Base-by-base conservation (phyloP, 2,888 invertebrate species). In the Andrena bucephala region DNA sequence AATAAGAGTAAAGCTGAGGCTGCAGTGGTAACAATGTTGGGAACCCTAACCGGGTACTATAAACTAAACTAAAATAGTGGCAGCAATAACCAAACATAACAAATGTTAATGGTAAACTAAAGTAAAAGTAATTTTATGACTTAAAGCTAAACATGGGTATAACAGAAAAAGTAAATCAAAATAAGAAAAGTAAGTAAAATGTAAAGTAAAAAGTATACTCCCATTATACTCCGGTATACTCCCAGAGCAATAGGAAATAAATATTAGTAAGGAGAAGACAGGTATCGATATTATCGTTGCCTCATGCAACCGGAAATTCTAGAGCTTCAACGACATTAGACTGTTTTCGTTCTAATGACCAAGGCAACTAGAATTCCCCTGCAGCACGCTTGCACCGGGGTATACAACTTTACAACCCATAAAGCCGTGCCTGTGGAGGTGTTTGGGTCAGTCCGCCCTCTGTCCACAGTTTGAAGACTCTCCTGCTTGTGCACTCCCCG, bases 381-480 rank as follows among this genome's bases (percentile, higher is more conserved):
- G 76, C 77, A 52, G 74, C 77, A 77, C 80, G 73, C 65, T 85
- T 62, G 79, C 81, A 71, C 67, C 80, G 81, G 84, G 85, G 89
- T 90, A 91, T 90, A 90, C 90, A 90, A 88, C 88, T 91, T 92
- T 91, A 91, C 90, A 90, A 90, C 88, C 89, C 87, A 91, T 91
- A 91, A 92, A 92, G 86, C 84, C 84, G 76, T 72, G 80, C 69
- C 60, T 62, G 62, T 65, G 72, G 71, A 88, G 77, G 86, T 86
- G 89, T 88, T 89, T 80, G 77, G 88, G 84, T 90, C 89, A 90
- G 90, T 84, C 85, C 81, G 66, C 72, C 67, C 73, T 74, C 63
- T 74, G 77, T 83, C 77, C 59, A 77, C 75, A 74, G 76, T 81
- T 76, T 72, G 73, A 82, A 78, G 74, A 79, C 71, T 83, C 63